Conservation (phyloP, 2,797 vertebrate species). For the Morus bassanus region DNA sequence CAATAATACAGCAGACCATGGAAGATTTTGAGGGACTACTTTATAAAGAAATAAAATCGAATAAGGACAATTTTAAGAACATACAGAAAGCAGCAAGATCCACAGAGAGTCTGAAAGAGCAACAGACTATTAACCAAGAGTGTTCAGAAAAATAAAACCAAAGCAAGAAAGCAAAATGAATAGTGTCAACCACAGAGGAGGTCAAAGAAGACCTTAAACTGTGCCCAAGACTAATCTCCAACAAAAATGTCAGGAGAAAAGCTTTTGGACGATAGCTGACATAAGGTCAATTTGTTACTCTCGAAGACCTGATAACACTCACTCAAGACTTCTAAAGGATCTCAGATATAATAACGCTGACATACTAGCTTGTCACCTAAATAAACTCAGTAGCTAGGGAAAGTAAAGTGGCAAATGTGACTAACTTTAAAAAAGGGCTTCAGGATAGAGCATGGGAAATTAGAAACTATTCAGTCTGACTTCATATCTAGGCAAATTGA, state of each 20-base stretch:
- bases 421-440: not conserved
- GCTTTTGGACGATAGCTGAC: not conserved
- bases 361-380: not conserved
- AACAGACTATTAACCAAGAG: not conserved
- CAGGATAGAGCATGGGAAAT: not conserved
- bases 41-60: not conserved
- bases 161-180: not conserved
- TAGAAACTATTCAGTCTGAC: not conserved
- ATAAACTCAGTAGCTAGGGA: not conserved
- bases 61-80: not conserved
- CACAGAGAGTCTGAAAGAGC: not conserved
- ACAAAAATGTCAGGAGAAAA: not conserved
- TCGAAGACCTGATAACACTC: not conserved
- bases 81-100: not conserved
- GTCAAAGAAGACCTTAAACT: not conserved
- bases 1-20: not conserved
- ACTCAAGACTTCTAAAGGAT: not conserved
- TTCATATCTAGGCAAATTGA: not conserved
- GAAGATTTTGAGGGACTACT: not conserved
- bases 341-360: not conserved
- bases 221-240: not conserved
- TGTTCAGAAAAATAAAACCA: not conserved
- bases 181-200: not conserved
- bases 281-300: not conserved
- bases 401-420: not conserved